A percentile compares a stretch with the other conserved stretches of the same genome.
Conservation (phyloP, 23 tunicate genomes). For the Trididemnum clinides region DNA sequence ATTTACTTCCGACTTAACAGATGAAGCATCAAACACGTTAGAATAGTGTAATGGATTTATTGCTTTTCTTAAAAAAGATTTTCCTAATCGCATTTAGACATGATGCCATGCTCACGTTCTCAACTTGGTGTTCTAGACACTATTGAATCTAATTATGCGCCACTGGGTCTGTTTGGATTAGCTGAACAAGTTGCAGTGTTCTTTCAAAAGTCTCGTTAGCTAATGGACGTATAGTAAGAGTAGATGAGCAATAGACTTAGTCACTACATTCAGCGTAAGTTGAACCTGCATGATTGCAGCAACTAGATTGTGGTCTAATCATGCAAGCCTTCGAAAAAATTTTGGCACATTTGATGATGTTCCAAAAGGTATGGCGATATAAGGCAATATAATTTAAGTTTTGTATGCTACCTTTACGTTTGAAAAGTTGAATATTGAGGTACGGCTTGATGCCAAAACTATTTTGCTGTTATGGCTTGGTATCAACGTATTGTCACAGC, state of each 20-base stretch:
- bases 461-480: not conserved
- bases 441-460: not conserved
- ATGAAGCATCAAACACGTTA: not conserved
- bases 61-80: not conserved
- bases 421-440: not conserved
- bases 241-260: not conserved
- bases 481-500: not conserved
- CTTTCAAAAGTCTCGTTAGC: not conserved
- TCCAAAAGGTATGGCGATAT: not conserved
- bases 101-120: too few relatives aligned
- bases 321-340: not conserved
- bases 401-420: not conserved
- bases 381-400: not conserved
- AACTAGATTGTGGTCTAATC: not conserved
- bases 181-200: not conserved
- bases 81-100: not conserved
- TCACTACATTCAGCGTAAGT: not conserved
- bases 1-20: not conserved
- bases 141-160: not conserved
- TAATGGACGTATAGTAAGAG: not conserved
- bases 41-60: not conserved
- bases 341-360: not conserved
- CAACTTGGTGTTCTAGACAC: not conserved
- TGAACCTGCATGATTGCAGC: not conserved
- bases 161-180: not conserved